Conservation (phyloP, 2,888 invertebrate genomes). For the Tryphoninae sp. region DNA sequence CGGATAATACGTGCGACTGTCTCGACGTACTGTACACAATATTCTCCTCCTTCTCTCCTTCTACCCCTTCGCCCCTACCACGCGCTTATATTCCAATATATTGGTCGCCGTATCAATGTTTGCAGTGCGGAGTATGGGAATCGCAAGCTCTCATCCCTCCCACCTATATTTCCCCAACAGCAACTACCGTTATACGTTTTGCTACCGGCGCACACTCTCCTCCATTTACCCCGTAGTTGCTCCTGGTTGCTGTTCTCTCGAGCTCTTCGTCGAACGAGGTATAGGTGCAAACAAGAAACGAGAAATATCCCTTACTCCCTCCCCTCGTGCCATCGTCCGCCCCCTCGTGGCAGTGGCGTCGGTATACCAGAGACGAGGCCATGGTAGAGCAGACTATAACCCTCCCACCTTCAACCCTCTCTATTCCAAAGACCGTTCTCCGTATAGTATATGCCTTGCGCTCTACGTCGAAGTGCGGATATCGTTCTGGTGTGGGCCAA, state of each 20-base stretch:
- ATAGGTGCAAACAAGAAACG: conserved; percentile 79
- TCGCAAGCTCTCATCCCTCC: conserved; percentile 35
- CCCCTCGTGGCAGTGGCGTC: conserved; percentile 43
- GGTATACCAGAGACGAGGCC: conserved; percentile 63
- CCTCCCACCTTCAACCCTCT: conserved; percentile 31
- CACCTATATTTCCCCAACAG: neutral
- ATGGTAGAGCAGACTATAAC: conserved; percentile 68
- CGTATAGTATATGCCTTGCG: conserved; percentile 54
- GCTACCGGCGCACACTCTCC: conserved; percentile 15
- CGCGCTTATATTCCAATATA: conserved; percentile 75
- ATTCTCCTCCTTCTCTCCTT: conserved; percentile 27
- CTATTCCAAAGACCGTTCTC: conserved; percentile 40
- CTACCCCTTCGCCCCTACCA: conserved; percentile 6
- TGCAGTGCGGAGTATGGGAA: conserved; percentile 61
- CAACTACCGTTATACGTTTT: conserved; percentile 35
- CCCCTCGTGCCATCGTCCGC: conserved; percentile 44
- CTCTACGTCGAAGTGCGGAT: conserved; percentile 43
- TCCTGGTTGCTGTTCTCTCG: conserved; percentile 39
- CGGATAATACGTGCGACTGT: conserved; percentile 60
- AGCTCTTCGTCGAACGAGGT: conserved; percentile 63
- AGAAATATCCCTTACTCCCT: conserved; percentile 71
- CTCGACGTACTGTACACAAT: conserved; percentile 68
- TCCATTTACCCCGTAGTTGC: conserved; percentile 22
- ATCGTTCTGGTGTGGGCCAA: conserved; percentile 43
- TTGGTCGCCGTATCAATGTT: conserved; percentile 75